phyloP scores from a whole-genome alignment of 2,888 invertebrate species.

The Lysandra coridon region DNA sequence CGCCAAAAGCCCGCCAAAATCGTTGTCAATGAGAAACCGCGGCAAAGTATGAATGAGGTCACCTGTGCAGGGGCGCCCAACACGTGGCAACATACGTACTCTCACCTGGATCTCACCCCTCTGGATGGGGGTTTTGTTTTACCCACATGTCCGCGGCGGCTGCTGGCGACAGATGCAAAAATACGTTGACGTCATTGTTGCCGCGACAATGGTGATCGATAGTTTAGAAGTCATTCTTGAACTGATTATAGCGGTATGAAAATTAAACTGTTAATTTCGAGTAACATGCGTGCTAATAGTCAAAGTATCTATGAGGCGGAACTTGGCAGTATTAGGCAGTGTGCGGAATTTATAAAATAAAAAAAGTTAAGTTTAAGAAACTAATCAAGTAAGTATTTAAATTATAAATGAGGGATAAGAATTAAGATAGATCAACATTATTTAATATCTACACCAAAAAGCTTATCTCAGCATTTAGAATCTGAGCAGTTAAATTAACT shows the following conservation, averaged over 20 bases:
- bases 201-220: constrained; percentile 38
- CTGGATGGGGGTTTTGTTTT: constrained; percentile 62
- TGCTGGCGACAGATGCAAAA: constrained; percentile 78
- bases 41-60: constrained; percentile 58
- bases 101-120: constrained; percentile 77
- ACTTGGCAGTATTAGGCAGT: too few relatives aligned
- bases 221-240: constrained; percentile 37
- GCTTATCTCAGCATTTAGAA: too few relatives aligned
- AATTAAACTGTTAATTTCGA: background rate
- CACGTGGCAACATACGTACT: constrained; percentile 72
- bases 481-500: background rate
- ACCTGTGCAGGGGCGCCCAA: constrained; percentile 76
- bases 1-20: constrained; percentile 70
- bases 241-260: constrained; percentile 6
- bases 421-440: too few relatives aligned
- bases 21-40: constrained; percentile 66
- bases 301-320: background rate
- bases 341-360: too few relatives aligned
- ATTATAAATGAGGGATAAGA: too few relatives aligned
- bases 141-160: constrained; percentile 73
- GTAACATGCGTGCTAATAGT: too few relatives aligned
- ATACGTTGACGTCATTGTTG: constrained; percentile 68
- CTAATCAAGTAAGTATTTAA: too few relatives aligned
- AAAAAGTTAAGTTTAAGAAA: too few relatives aligned
- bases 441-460: too few relatives aligned